These are phyloP conservation scores for Venusia cambrica DNA, from an alignment of 2,888 invertebrate species.

Conservation along the genomic window DNA sequence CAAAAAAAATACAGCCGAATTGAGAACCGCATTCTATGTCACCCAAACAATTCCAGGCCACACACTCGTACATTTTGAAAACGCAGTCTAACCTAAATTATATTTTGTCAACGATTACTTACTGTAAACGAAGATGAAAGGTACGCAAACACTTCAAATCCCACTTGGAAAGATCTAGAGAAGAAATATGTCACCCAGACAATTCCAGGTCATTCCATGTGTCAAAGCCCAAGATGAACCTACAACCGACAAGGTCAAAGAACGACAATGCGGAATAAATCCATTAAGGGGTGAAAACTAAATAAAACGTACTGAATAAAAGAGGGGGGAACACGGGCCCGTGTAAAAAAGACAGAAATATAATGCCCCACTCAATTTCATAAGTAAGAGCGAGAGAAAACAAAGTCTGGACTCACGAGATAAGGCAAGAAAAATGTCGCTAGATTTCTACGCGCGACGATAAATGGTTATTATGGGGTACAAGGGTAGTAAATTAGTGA, in stretches of 20 bases:
- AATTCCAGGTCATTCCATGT: constrained; percentile 22
- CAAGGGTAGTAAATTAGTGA: constrained; percentile 76
- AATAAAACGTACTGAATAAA: constrained; percentile 69
- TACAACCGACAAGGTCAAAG: constrained; percentile 71
- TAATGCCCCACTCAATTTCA: no score
- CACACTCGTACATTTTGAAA: no score
- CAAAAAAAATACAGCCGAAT: no score
- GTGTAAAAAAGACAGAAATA: constrained; percentile 29
- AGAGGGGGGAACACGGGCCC: constrained; percentile 51
- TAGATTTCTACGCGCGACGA: constrained; percentile 64
- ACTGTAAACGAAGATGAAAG: no score
- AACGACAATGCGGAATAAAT: constrained; percentile 59
- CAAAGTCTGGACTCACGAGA: constrained; percentile 65
- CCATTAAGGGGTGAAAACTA: constrained; percentile 72
- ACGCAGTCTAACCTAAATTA: no score
- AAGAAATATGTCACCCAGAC: constrained; percentile 5
- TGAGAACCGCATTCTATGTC: no score
- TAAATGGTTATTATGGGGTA: constrained; percentile 76
- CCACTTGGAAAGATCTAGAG: no score
- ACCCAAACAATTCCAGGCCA: no score
- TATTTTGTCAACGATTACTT: no score
- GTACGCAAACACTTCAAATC: no score
- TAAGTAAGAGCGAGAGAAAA: constrained; percentile 38
- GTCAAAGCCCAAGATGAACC: constrained; percentile 24
- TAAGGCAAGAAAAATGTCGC: constrained; percentile 78